phyloP scores from a whole-genome alignment of 1,140 invertebrate species.

The Ephestia elutella region DNA sequence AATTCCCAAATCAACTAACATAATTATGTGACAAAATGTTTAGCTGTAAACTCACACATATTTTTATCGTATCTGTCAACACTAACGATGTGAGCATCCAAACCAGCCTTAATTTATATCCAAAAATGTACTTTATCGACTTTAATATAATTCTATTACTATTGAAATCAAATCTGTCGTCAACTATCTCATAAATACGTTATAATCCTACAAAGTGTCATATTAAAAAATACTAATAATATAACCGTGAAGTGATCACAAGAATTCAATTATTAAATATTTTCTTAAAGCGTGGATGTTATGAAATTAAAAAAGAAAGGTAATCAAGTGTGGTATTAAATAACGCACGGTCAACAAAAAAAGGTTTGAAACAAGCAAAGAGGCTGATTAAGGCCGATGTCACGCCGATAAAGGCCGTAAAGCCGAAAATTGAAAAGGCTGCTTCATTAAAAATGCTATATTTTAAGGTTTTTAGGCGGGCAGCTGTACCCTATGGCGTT shows the following conservation, averaged over 20 bases:
- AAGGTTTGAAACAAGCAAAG: constrained; percentile 32
- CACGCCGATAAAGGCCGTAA: constrained; percentile 68
- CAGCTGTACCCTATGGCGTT: constrained; percentile 58
- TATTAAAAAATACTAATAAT: neutral
- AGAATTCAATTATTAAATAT: constrained; percentile 38
- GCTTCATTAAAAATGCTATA: constrained; percentile 68
- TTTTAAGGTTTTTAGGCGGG: constrained; percentile 68
- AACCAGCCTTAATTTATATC: neutral
- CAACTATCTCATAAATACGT: constrained; percentile 5
- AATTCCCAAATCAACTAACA: neutral
- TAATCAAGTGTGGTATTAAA: constrained; percentile 43
- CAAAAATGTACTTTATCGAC: neutral
- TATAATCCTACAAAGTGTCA: neutral
- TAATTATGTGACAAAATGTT: neutral
- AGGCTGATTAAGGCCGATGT: constrained; percentile 54
- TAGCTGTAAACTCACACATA: neutral
- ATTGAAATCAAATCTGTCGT: constrained; percentile 3
- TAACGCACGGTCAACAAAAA: constrained; percentile 40
- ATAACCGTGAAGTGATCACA: constrained; percentile 17
- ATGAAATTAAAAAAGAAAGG: constrained; percentile 47
- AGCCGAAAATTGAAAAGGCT: constrained; percentile 70
- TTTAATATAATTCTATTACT: too few relatives aligned
- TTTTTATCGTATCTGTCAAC: neutral
- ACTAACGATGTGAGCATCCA: neutral
- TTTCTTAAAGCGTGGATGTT: constrained; percentile 21